These are phyloP conservation scores for Neodiprion lecontei DNA, from an alignment of 1,140 invertebrate species.

Conservation along the genomic window DNA sequence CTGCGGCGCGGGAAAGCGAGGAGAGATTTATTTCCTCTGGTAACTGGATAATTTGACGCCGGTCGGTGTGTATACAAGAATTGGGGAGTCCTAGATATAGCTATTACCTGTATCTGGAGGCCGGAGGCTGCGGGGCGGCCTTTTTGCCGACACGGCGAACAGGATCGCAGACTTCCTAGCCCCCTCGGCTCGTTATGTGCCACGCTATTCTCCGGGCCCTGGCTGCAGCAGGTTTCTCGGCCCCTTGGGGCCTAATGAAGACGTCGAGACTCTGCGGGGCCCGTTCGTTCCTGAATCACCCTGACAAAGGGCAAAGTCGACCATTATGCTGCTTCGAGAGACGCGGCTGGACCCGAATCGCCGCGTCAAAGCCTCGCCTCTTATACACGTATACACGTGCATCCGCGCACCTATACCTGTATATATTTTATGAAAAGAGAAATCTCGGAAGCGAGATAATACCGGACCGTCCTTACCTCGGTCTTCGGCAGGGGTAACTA, in stretches of 20 bases:
- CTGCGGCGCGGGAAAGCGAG: conserved; percentile 1
- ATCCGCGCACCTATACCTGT: neutral
- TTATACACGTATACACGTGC: no score
- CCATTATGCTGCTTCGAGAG: neutral
- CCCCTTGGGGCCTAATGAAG: conserved; percentile 1
- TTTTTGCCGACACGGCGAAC: neutral
- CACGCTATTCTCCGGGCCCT: neutral
- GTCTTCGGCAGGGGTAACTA: neutral
- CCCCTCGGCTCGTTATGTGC: neutral
- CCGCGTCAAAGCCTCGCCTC: neutral
- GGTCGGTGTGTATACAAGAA: neutral
- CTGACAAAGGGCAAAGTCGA: conserved; percentile 7
- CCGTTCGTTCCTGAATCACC: neutral
- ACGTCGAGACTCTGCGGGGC: neutral
- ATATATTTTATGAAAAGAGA: neutral
- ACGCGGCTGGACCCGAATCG: neutral
- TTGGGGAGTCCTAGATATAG: neutral
- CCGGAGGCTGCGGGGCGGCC: neutral
- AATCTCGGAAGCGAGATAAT: conserved; percentile 4
- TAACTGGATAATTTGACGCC: conserved; percentile 5
- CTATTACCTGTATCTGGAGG: conserved; percentile 1
- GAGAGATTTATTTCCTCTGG: neutral
- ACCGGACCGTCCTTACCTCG: neutral
- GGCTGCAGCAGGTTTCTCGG: neutral
- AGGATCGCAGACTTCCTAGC: neutral